Base-by-base conservation (phyloP, 2,113 vertebrate genomes). In the Myxocyprinus asiaticus region DNA sequence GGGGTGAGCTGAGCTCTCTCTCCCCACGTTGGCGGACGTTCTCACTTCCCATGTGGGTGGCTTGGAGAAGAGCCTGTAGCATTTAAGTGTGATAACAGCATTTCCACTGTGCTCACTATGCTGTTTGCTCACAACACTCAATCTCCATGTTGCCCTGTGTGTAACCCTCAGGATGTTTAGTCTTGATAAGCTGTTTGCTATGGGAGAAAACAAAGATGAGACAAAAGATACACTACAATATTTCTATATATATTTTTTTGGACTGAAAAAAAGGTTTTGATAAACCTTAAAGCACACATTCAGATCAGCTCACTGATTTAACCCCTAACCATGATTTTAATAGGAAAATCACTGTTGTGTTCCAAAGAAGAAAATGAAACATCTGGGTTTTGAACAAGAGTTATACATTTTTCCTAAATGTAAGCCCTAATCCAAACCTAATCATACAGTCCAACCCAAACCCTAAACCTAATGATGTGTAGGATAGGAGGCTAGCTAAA, bases 21-120 rank as follows among this genome's bases (percentile, higher is more conserved):
- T 74, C 71, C 71, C 17, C 43, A 66, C 33, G 45, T n/a, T 64
- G 66, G 72, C 51, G 80, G 80, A 77, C 58, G 74, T 63, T 71
- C 33, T 73, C 11, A 53, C 45, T 64, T 42, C 75, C 51, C 63
- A 33, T 67, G 79, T 84, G 79, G 79, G 82, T 17, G 79, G 74
- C 75, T 81, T 81, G 82, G 69, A 78, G 51, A 9, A 12, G 53
- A 76, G 78, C 82, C 74, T 5, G 42, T 43, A 66, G 82, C 43
- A 61, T 55, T 61, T 84, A 62, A 10, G 68, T 53, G 63, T 72
- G 74, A 67, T 59, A 64, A 71, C 78, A 78, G 47, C 48, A 68
- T 61, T 11, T 74, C 22, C 22, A 33, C 22, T 33, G 22, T 33
- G 1, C 22, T 61, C 66, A 70, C 72, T 75, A 10, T 11, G 22